Evolutionary conservation across 2,888 invertebrate species (phyloP).

Genomic region (Cerastis leucographa): DNA sequence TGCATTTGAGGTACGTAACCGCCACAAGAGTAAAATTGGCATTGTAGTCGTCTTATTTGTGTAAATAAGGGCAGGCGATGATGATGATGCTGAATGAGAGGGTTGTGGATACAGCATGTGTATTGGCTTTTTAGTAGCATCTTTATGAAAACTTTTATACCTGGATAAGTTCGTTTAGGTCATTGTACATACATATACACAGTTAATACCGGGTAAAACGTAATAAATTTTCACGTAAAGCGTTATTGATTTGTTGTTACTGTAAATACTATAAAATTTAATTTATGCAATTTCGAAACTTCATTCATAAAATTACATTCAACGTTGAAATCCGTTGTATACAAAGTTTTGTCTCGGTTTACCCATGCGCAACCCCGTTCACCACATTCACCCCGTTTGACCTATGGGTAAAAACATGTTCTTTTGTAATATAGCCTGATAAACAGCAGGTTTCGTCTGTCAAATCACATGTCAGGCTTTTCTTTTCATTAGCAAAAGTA

Average conservation of each 20-base stretch:
- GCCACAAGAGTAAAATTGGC: conserved; percentile 4
- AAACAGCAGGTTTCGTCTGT: not conserved
- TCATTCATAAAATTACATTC: not conserved
- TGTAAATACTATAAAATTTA: not conserved
- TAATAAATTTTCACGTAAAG: not conserved
- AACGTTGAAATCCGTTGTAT: not conserved
- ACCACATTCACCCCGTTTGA: not conserved
- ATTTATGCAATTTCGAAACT: not conserved
- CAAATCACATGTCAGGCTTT: not conserved
- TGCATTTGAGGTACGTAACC: conserved; percentile 29
- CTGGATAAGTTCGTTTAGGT: not conserved
- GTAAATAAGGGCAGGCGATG: not conserved
- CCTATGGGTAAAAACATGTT: not conserved
- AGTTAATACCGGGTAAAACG: too few species aligned
- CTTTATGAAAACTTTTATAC: not conserved
- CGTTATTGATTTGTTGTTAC: not conserved
- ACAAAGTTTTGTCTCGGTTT: not conserved
- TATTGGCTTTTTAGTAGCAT: not conserved
- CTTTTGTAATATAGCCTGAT: not conserved
- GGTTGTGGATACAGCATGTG: not conserved
- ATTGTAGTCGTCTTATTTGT: conserved; percentile 8
- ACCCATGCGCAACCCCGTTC: not conserved
- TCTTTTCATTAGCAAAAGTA: not conserved
- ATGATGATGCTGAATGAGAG: not conserved
- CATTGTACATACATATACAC: not conserved